phyloP scores from a whole-genome alignment of 2,113 vertebrate genomes.

The Semicossyphus pulcher region DNA sequence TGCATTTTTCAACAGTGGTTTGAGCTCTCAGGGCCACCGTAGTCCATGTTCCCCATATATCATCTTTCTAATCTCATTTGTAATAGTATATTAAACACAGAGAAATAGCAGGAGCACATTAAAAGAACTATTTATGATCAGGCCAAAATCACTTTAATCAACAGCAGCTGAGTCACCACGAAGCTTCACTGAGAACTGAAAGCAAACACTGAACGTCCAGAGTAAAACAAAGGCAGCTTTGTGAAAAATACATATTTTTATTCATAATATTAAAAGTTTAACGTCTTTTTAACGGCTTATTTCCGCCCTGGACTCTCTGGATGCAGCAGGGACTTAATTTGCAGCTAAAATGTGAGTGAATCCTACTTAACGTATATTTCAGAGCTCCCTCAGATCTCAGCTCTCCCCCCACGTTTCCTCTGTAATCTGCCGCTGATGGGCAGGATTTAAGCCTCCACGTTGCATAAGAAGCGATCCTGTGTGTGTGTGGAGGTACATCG shows the following conservation, averaged over 20 bases:
- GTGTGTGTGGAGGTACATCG: conserved; percentile 31
- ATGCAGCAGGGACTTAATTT: neutral
- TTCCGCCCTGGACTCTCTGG: neutral
- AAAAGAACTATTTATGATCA: too few species aligned
- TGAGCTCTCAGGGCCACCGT: too few species aligned
- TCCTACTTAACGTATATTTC: neutral
- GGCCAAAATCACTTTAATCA: neutral
- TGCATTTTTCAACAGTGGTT: too few species aligned
- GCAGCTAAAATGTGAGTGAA: neutral
- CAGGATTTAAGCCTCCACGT: conserved; percentile 36
- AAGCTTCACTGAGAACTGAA: neutral
- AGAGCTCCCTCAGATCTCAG: neutral
- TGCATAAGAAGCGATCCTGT: conserved; percentile 43
- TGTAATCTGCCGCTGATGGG: conserved; percentile 34
- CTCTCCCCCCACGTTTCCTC: neutral
- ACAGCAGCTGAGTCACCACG: conserved; percentile 3
- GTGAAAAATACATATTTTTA: neutral
- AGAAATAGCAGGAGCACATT: too few species aligned
- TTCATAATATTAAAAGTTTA: neutral
- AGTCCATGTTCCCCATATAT: too few species aligned
- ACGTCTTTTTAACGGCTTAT: neutral
- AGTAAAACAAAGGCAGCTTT: neutral
- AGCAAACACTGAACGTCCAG: neutral
- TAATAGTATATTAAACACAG: too few species aligned
- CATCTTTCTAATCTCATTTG: too few species aligned